phyloP scores from a whole-genome alignment of 1,140 invertebrate species.

The Ooceraea biroi region DNA sequence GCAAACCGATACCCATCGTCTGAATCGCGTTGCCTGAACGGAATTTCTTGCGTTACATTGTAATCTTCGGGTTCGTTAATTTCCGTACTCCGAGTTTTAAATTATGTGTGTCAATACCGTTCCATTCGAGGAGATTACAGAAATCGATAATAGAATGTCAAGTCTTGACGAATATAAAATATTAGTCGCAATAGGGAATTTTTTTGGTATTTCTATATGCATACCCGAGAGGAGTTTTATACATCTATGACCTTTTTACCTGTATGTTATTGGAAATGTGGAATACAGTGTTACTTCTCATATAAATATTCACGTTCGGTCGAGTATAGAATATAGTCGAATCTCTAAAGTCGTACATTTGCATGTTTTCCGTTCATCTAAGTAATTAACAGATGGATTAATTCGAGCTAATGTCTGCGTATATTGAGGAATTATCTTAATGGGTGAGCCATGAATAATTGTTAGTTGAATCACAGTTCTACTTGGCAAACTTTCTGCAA shows the following conservation, averaged over 20 bases:
- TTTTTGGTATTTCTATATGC: too few species aligned
- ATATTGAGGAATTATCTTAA: conserved; percentile 56
- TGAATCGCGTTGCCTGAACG: background rate
- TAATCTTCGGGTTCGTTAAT: too few species aligned
- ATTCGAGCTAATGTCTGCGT: conserved; percentile 24
- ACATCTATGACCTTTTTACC: too few species aligned
- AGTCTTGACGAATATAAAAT: too few species aligned
- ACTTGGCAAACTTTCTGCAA: conserved; percentile 43
- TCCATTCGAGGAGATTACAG: too few species aligned
- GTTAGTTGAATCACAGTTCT: conserved; percentile 54
- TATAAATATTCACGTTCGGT: background rate
- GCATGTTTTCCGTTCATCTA: conserved; percentile 14
- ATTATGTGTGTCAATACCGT: too few species aligned
- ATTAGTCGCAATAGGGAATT: too few species aligned
- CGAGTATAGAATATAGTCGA: background rate
- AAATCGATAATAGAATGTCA: too few species aligned
- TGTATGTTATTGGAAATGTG: background rate
- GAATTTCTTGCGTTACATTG: too few species aligned
- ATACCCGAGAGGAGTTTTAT: too few species aligned
- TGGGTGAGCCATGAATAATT: conserved; percentile 53
- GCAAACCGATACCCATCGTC: background rate
- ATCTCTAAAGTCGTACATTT: background rate
- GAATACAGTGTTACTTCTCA: background rate
- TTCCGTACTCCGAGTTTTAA: too few species aligned
- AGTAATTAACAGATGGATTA: conserved; percentile 45